Conservation (phyloP, 2,888 invertebrate species). For the Steinernema hermaphroditum region DNA sequence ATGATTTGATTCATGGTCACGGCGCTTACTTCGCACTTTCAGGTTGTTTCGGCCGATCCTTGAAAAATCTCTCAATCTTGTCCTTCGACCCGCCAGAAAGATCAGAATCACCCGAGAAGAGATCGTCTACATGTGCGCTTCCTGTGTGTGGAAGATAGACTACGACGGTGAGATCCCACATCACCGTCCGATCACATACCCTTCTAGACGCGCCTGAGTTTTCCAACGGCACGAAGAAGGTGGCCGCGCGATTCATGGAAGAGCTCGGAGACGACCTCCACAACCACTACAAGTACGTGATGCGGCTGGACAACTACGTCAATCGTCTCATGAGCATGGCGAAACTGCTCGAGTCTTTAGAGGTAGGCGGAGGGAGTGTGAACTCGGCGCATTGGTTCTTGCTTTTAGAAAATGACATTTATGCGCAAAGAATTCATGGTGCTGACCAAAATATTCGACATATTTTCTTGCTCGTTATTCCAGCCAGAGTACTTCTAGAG, state of each 20-base stretch:
- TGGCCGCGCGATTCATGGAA: not conserved
- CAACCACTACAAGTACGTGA: not conserved
- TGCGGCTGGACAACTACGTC: constrained; percentile 9
- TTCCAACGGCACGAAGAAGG: not conserved
- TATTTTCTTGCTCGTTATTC: not conserved
- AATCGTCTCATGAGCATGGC: constrained; percentile 1
- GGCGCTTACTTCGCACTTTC: not conserved
- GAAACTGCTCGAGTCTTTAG: not conserved
- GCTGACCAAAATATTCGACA: not conserved
- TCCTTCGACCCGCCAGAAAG: not conserved
- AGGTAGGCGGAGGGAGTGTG: too few species aligned
- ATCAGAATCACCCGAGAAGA: not conserved
- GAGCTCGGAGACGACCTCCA: not conserved
- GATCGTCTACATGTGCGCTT: not conserved
- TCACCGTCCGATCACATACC: not conserved
- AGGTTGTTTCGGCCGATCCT: not conserved
- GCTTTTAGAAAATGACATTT: not conserved
- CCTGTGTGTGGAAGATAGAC: not conserved
- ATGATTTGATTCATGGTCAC: not conserved
- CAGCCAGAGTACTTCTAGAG: too few species aligned
- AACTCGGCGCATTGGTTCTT: too few species aligned
- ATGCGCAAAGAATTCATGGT: constrained; percentile 10
- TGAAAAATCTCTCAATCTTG: not conserved
- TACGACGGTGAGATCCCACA: not conserved
- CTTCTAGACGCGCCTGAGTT: not conserved